These are phyloP conservation scores for Tachypleus tridentatus DNA, from an alignment of 1,140 invertebrate genomes.

Conservation along the genomic window DNA sequence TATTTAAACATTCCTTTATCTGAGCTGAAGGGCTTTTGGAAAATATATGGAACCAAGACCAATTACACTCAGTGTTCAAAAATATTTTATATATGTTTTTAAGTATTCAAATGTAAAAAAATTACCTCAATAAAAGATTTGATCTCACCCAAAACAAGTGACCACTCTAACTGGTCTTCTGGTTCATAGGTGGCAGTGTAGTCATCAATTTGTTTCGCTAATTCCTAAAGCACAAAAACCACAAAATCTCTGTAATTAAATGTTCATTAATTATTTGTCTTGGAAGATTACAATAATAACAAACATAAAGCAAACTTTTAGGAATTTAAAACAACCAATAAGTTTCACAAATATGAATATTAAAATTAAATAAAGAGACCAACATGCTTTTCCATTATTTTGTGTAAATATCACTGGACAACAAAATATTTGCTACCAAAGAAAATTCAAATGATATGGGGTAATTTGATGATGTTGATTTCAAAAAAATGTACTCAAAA, in stretches of 20 bases:
- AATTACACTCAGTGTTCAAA: too few relatives aligned
- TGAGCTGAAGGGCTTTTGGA: background rate
- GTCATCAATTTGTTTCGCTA: conserved; percentile 68
- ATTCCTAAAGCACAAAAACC: conserved; percentile 42
- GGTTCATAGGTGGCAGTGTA: conserved; percentile 91
- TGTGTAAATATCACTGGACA: too few relatives aligned
- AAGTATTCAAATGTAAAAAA: too few relatives aligned
- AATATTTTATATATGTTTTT: too few relatives aligned
- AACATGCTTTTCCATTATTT: too few relatives aligned
- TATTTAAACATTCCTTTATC: background rate
- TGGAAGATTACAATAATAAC: background rate
- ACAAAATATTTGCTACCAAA: too few relatives aligned
- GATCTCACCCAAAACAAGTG: conserved; percentile 83
- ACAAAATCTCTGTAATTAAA: conserved; percentile 2
- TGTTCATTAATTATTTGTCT: background rate
- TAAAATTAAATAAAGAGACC: background rate
- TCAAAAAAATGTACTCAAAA: too few relatives aligned
- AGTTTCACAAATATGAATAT: conserved; percentile 3
- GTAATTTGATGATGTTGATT: too few relatives aligned
- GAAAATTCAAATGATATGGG: too few relatives aligned
- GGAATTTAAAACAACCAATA: conserved; percentile 1
- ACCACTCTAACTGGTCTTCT: conserved; percentile 94
- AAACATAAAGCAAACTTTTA: conserved; percentile 3
- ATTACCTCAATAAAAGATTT: conserved; percentile 71
- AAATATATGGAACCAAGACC: too few relatives aligned